Evolutionary conservation across 2,888 invertebrate species (phyloP), one percentile per base, ranked within the genome.

Genomic region (Lasioglossum calceatum): DNA sequence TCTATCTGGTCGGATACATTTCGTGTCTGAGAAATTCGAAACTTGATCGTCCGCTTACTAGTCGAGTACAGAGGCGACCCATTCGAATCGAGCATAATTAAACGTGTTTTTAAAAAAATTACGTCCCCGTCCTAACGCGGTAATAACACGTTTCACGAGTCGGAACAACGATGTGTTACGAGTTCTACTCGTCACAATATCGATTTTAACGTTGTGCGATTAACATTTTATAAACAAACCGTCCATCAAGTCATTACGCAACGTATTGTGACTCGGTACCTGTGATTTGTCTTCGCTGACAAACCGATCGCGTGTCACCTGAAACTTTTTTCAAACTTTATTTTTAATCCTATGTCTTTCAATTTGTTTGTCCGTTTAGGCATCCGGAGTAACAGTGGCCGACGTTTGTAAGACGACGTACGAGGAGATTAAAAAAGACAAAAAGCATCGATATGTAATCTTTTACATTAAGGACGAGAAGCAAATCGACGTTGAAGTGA

Each of bases 351-450:
- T 50, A 32, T 70, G 36, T 19, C 36, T 70, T 58, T n/a, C n/a
- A 14, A 44, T 12, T 58, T 23, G 58, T 58, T 58, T 58, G 58
- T 58, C 12, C n/a, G 23, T 92, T 93, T 92, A 96, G 98, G 98
- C 99, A 96, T 99, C 99, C 95, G 99, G 99, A 95, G 99, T 99
- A 93, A 98, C 98, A 96, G 99, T 99, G 91, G 98, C 98, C 93
- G 98, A 98, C 96, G 97, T 97, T 92, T 99, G 99, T 96, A 98
- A 99, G 96, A 98, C 98, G 89, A 98, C 98, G 93, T 99, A 98
- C 96, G 98, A 99, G 96, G 99, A 99, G 96, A 98, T 99, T 93
- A 99, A 99, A 96, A 98, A 99, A 96, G 98, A 98, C 95, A 99
- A 99, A 96, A 98, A 98, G 95, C 98, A 98, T 96, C 98, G 99